Evolutionary conservation across 2,113 vertebrate species (phyloP).

Genomic region (Atlantisia rogersi): DNA sequence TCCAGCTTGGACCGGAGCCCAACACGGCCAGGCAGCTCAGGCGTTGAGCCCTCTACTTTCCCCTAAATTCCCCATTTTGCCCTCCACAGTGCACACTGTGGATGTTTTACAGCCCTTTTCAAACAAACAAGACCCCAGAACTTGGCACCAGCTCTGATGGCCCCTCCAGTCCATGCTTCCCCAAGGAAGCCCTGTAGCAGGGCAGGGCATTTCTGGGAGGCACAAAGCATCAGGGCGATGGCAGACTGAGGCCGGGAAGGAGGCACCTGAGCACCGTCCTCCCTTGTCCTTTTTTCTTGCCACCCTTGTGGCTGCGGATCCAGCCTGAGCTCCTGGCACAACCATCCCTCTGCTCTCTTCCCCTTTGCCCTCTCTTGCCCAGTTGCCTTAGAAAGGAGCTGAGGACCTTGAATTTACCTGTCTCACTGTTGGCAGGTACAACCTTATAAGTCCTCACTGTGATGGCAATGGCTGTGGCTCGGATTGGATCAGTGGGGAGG

Average conservation of each 20-base stretch:
- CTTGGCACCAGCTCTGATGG: background rate
- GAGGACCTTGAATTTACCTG: background rate
- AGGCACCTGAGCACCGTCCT: background rate
- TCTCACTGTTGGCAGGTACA: background rate
- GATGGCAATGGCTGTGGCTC: background rate
- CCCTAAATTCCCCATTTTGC: background rate
- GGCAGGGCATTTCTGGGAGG: background rate
- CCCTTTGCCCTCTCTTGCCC: background rate
- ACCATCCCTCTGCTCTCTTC: background rate
- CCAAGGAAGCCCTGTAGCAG: background rate
- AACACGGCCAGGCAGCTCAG: accelerated
- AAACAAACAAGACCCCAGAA: background rate
- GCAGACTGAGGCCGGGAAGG: background rate
- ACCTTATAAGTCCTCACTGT: background rate
- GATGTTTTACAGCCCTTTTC: background rate
- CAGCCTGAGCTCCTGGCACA: background rate
- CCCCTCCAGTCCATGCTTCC: background rate
- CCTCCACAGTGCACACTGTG: accelerated
- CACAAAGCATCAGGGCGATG: background rate
- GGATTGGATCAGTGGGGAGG: background rate
- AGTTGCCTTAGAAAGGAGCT: background rate
- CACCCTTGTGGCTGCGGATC: background rate
- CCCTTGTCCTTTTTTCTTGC: accelerated
- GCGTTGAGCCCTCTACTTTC: background rate
- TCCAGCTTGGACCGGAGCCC: background rate